A percentile compares a stretch with the other conserved stretches of the same genome.
phyloP scores from a whole-genome alignment of 2,113 vertebrate species.

The Ornithorhynchus anatinus region DNA sequence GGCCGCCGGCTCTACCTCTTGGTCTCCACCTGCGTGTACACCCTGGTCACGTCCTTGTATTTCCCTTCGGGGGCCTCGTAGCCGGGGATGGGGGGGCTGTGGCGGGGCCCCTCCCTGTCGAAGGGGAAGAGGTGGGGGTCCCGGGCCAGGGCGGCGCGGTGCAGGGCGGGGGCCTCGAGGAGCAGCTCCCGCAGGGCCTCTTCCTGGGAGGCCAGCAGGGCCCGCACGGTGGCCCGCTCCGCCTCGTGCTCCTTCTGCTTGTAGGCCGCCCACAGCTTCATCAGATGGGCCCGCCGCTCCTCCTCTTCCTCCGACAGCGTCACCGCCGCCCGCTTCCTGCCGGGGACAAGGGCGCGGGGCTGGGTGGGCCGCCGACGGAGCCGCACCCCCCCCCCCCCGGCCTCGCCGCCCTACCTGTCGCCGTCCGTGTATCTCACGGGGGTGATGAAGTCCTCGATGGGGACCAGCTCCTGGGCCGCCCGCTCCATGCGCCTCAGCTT shows the following conservation, averaged over 20 bases:
- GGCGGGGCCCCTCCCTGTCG: slow-evolving; percentile 76
- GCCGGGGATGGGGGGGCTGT: slow-evolving; percentile 77
- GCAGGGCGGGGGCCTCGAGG: slow-evolving; percentile 83
- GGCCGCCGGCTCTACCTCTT: slow-evolving; percentile 17
- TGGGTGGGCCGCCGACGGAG: background rate
- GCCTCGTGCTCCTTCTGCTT: slow-evolving; percentile 81
- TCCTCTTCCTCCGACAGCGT: slow-evolving; percentile 77
- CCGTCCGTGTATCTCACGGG: slow-evolving; percentile 78
- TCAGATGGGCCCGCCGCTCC: slow-evolving; percentile 82
- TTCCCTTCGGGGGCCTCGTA: slow-evolving; percentile 91
- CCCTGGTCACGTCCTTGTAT: slow-evolving; percentile 83
- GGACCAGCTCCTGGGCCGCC: slow-evolving; percentile 86
- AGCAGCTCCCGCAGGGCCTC: slow-evolving; percentile 86
- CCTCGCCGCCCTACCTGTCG: slow-evolving; percentile 72
- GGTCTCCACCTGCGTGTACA: slow-evolving; percentile 77
- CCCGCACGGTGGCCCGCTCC: slow-evolving; percentile 73
- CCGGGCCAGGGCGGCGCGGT: slow-evolving; percentile 78
- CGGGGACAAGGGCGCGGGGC: background rate
- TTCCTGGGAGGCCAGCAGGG: slow-evolving; percentile 78
- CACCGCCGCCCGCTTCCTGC: slow-evolving; percentile 73
- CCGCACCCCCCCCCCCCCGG: background rate
- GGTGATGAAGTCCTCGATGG: slow-evolving; percentile 88
- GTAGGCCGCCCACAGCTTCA: slow-evolving; percentile 86
- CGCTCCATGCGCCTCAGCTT: slow-evolving; percentile 87
- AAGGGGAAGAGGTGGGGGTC: slow-evolving; percentile 83